A percentile compares a stretch with the other conserved stretches of the same genome.
phyloP scores from a whole-genome alignment of 2,888 invertebrate species.

The Ametastegia equiseti region DNA sequence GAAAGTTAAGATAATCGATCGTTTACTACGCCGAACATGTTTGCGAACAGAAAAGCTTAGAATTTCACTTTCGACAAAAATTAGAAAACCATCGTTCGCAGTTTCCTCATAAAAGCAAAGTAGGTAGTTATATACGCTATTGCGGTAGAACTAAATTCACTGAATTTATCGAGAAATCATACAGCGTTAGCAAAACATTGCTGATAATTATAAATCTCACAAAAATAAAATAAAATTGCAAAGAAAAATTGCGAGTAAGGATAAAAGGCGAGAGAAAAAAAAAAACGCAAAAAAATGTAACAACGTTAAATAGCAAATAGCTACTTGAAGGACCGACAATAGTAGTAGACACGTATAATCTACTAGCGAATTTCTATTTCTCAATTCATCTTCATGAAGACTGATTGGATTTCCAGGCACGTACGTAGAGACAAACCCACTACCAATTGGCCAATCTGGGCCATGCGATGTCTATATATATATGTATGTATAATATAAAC shows the following conservation, averaged over 20 bases:
- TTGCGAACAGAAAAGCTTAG: neutral
- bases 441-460: slow-evolving; percentile 62
- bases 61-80: too few relatives aligned
- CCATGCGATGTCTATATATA: slow-evolving; percentile 54
- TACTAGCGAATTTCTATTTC: slow-evolving; percentile 18
- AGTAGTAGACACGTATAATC: neutral
- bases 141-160: too few relatives aligned
- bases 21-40: neutral
- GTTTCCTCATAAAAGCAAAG: too few relatives aligned
- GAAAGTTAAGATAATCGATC: slow-evolving; percentile 16
- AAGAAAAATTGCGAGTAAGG: neutral
- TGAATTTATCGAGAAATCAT: too few relatives aligned
- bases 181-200: neutral
- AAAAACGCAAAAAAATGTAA: neutral
- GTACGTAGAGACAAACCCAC: slow-evolving; percentile 58
- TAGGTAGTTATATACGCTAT: too few relatives aligned
- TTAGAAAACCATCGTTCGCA: too few relatives aligned
- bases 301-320: neutral
- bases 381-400: slow-evolving; percentile 44
- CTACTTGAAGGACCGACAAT: neutral
- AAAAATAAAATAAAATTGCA: neutral
- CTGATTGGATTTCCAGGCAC: slow-evolving; percentile 38
- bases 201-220: neutral
- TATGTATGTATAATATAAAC: neutral
- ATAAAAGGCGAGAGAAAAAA: neutral